Evolutionary conservation across 2,113 vertebrate species (phyloP).

Genomic region (Xiphorhynchus elegans): DNA sequence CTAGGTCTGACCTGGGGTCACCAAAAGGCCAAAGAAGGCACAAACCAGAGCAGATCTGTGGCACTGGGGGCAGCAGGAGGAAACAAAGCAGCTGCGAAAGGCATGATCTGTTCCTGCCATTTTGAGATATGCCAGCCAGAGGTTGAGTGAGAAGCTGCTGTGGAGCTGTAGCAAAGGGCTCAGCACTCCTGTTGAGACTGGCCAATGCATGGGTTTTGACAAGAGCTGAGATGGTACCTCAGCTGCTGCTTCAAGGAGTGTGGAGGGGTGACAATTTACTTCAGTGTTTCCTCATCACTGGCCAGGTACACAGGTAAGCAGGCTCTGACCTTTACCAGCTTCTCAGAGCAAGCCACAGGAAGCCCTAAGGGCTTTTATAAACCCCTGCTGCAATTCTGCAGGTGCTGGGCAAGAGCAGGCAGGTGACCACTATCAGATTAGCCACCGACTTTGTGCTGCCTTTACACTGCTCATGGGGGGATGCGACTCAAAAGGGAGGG

Average conservation of each 20-base stretch:
- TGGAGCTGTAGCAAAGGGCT: neutral
- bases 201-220: neutral
- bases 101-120: rapidly evolving
- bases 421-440: rapidly evolving
- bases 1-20: neutral
- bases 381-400: rapidly evolving
- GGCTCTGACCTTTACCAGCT: neutral
- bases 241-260: neutral
- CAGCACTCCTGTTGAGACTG: rapidly evolving
- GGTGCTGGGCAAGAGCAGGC: neutral
- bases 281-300: rapidly evolving
- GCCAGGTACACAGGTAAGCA: neutral
- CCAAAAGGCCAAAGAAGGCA: neutral
- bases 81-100: neutral
- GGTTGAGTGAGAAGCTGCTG: neutral
- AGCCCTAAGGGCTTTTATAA: neutral
- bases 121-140: neutral
- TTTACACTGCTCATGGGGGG: rapidly evolving
- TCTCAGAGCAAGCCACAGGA: neutral
- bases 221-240: neutral
- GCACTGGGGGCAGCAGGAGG: neutral
- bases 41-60: neutral
- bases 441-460: neutral
- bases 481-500: neutral
- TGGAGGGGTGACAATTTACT: neutral